phyloP scores from a whole-genome alignment of 1,140 invertebrate species.

The Drosophila kohkoa region DNA sequence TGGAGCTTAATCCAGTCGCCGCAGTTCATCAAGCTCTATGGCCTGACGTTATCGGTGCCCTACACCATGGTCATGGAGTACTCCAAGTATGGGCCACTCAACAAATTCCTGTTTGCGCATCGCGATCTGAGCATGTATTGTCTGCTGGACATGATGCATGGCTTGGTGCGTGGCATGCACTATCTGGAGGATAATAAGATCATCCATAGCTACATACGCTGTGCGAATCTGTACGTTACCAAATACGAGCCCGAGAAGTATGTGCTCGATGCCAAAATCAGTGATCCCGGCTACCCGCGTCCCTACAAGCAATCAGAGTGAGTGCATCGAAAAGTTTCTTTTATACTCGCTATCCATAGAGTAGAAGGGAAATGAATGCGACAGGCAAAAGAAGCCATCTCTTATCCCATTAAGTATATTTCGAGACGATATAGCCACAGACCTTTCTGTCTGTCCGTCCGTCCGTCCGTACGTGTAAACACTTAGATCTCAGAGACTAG shows the following conservation, averaged over 20 bases:
- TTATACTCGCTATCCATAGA: too few species aligned
- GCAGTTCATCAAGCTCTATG: slow-evolving; percentile 90
- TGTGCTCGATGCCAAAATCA: slow-evolving; percentile 91
- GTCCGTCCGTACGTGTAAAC: too few species aligned
- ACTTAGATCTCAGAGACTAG: too few species aligned
- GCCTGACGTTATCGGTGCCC: slow-evolving; percentile 90
- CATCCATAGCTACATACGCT: slow-evolving; percentile 94
- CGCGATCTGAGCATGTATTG: slow-evolving; percentile 88
- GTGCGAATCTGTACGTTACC: slow-evolving; percentile 91
- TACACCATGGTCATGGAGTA: slow-evolving; percentile 94
- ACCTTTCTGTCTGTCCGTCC: too few species aligned
- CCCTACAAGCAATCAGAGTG: slow-evolving; percentile 66
- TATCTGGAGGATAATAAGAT: slow-evolving; percentile 89
- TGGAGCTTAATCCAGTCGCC: slow-evolving; percentile 91
- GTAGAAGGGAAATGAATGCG: too few species aligned
- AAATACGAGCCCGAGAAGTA: slow-evolving; percentile 87
- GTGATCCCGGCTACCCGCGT: slow-evolving; percentile 90
- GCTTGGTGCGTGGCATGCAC: slow-evolving; percentile 90
- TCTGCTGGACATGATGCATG: slow-evolving; percentile 91
- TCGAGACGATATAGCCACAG: too few species aligned
- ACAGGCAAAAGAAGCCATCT: too few species aligned
- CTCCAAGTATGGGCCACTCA: slow-evolving; percentile 91
- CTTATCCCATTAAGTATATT: too few species aligned
- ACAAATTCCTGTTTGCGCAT: slow-evolving; percentile 88
- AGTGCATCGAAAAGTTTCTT: slow-evolving; percentile 24